Conservation (phyloP, 2,797 vertebrate species). For the Anguilla anguilla region DNA sequence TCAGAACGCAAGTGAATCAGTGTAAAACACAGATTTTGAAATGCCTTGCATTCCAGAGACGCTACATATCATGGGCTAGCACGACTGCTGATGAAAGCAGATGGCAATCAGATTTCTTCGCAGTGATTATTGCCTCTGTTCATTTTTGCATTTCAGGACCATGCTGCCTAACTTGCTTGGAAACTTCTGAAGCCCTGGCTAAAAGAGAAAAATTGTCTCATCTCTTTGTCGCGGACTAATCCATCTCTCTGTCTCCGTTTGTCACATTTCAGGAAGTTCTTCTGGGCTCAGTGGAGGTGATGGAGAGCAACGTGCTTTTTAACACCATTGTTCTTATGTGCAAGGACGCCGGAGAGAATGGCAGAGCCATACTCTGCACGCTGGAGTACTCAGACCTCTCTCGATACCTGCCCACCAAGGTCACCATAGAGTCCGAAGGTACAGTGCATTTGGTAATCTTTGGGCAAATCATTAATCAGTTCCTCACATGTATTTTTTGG, state of each 20-base stretch:
- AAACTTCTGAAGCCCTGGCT: neutral
- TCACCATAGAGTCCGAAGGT: slow-evolving; percentile 72
- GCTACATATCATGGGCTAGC: no score
- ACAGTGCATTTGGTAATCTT: slow-evolving; percentile 22
- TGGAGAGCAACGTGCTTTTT: slow-evolving; percentile 80
- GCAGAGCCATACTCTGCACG: slow-evolving; percentile 59
- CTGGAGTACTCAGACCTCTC: slow-evolving; percentile 76
- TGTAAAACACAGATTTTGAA: no score
- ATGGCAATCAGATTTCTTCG: no score
- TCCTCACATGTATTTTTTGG: neutral
- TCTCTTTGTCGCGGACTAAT: neutral
- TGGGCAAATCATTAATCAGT: neutral
- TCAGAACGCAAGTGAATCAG: no score
- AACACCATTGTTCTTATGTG: slow-evolving; percentile 78
- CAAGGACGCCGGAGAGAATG: slow-evolving; percentile 26
- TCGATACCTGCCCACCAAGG: slow-evolving; percentile 74
- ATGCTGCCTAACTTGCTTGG: neutral
- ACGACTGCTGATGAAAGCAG: no score
- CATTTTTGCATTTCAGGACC: neutral
- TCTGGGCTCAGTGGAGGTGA: slow-evolving; percentile 63
- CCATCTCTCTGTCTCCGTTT: neutral
- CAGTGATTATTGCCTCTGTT: neutral
- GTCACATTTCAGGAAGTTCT: slow-evolving; percentile 68
- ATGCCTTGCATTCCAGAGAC: no score
- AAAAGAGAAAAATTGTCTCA: neutral